Base-by-base conservation (phyloP, 1,140 invertebrate species). In the Pentalonia nigronervosa region DNA sequence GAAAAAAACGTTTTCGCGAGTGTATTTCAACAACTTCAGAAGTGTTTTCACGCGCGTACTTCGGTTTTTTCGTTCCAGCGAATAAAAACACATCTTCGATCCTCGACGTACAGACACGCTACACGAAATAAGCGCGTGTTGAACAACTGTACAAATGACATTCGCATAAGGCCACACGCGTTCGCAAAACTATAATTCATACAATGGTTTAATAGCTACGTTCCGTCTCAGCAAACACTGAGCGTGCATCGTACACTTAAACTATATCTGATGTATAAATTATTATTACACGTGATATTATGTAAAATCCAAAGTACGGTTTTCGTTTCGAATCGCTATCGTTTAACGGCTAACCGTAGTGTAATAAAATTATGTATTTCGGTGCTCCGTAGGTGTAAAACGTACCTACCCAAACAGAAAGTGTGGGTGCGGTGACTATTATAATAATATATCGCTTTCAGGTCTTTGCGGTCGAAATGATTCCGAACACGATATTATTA, bases 401-500 rank as follows among this genome's bases (percentile, higher is more conserved):
- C 50, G 50, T 53, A 53, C 50, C 50, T 47, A 83, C 30, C 60
- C 20, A 50, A 92, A 92, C 76, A 23, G 47, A 92, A 92, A 92
- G 91, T 84, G 76, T 84, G 81, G 81, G 91, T 56, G 91, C 81
- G 90, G 90, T 23, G 20, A 83, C 90, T 76, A n/a, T 45, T 53
- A 93, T 83, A 50, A 92, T 92, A 92, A 76, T 67, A 76, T 83
- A 84, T 30, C 81, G 90, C 67, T 92, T 92, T 83, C 67, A 47
- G 47, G 81, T 86, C 9, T 56, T 93, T 41, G 91, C 48, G 47
- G 91, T 41, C 48, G 30, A 83, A 20, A 41, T 34, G 34, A 53
- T 53, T 25, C n/a, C 8, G 88, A 53, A 30, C 56, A 36, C 9
- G 21, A 36, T 41, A 23, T 41, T 36, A 83, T 41, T 67, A 83